Conservation (phyloP, 2,888 invertebrate genomes). For the Leptinotarsa juncta region DNA sequence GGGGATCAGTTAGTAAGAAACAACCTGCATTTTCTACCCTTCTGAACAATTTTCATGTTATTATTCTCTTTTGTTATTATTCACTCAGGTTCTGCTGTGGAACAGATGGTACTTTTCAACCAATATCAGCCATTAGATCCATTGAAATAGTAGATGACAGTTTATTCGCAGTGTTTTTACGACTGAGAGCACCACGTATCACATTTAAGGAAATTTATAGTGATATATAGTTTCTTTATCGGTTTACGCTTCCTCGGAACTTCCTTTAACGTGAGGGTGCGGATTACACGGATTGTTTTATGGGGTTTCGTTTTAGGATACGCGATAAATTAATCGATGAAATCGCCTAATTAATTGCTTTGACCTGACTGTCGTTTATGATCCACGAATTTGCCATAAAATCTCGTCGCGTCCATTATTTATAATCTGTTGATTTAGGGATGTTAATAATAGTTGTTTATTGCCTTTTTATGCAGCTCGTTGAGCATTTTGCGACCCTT, state of each 20-base stretch:
- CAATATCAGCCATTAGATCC: neutral
- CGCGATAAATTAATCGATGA: slow-evolving; percentile 30
- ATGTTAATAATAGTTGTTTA: slow-evolving; percentile 24
- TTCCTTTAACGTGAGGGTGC: slow-evolving; percentile 31
- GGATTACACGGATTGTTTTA: slow-evolving; percentile 34
- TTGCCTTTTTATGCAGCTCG: slow-evolving; percentile 11
- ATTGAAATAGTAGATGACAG: neutral
- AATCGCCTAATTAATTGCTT: slow-evolving; percentile 33
- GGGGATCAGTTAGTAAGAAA: too few species aligned
- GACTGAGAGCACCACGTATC: slow-evolving; percentile 4
- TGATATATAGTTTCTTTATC: slow-evolving; percentile 32
- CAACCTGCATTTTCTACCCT: too few species aligned
- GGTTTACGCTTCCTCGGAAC: slow-evolving; percentile 15
- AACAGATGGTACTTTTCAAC: neutral
- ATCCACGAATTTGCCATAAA: slow-evolving; percentile 18
- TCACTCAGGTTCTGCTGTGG: neutral
- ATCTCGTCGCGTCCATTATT: slow-evolving; percentile 24
- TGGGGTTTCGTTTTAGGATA: slow-evolving; percentile 25
- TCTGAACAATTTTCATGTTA: too few species aligned
- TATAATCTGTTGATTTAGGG: slow-evolving; percentile 23
- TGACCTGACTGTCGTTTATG: slow-evolving; percentile 27
- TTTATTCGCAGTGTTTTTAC: slow-evolving; percentile 3
- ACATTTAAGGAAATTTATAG: slow-evolving; percentile 9
- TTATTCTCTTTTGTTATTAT: neutral
- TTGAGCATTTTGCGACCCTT: slow-evolving; percentile 11